Conservation (phyloP, 2,888 invertebrate genomes). For the Mimas tiliae region DNA sequence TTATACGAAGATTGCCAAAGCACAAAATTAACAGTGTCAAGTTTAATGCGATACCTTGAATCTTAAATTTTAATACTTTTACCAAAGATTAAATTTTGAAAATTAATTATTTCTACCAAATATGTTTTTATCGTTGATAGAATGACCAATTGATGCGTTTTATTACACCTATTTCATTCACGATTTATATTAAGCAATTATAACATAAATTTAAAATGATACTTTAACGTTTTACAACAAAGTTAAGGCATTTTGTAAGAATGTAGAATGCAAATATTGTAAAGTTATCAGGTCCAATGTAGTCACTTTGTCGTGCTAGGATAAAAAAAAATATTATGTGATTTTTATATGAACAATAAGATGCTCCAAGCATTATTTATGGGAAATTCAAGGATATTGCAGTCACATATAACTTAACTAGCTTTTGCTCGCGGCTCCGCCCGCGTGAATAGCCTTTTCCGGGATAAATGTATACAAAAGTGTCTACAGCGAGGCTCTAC, state of each 20-base stretch:
- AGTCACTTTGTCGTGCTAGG: no score
- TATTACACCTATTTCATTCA: conserved; percentile 16
- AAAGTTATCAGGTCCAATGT: neutral
- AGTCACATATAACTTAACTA: no score
- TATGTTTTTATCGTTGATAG: conserved; percentile 1
- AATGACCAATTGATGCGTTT: conserved; percentile 32
- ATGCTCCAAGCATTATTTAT: no score
- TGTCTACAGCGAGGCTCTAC: no score
- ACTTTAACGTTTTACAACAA: neutral
- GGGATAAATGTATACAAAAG: no score
- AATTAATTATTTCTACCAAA: conserved; percentile 15
- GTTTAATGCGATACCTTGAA: conserved; percentile 34
- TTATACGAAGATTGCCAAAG: no score
- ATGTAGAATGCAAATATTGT: neutral
- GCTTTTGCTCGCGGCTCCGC: no score
- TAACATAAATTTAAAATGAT: neutral
- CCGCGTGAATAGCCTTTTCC: no score
- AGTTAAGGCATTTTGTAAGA: neutral
- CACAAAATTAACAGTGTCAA: no score
- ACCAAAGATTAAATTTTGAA: neutral
- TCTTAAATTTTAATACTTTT: conserved; percentile 32
- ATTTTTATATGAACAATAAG: no score
- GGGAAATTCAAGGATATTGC: no score
- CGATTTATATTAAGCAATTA: conserved; percentile 11
- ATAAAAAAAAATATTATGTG: no score